phyloP scores from a whole-genome alignment of 1,140 invertebrate species.

The Probaryconus sp. region DNA sequence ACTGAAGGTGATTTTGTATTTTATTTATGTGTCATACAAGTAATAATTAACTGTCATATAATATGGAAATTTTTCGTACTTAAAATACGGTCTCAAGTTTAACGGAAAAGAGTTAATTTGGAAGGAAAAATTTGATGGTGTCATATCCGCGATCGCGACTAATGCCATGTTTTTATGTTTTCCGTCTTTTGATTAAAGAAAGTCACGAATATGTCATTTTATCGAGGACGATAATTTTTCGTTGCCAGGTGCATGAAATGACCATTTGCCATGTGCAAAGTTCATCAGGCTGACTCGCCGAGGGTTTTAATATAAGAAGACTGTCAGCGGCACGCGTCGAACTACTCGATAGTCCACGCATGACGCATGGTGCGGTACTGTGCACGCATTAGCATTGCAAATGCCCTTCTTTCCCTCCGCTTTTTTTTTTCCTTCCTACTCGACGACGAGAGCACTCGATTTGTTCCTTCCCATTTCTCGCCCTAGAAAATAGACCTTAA shows the following conservation, averaged over 20 bases:
- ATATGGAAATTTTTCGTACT: too few species aligned
- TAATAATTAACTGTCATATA: too few species aligned
- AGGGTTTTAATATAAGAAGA: conserved; percentile 61
- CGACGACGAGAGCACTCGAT: conserved; percentile 56
- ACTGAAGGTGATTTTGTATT: too few species aligned
- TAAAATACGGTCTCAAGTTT: too few species aligned
- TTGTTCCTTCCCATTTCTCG: conserved; percentile 60
- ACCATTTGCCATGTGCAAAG: conserved; percentile 53
- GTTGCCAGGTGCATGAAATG: conserved; percentile 50
- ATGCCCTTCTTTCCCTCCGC: conserved; percentile 58
- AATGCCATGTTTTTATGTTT: too few species aligned
- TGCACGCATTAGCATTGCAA: conserved; percentile 62
- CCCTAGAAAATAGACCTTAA: conserved; percentile 53
- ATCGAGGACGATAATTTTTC: conserved; percentile 34
- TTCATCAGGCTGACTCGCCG: conserved; percentile 46
- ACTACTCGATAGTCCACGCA: conserved; percentile 61
- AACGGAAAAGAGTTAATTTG: too few species aligned
- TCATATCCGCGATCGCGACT: too few species aligned
- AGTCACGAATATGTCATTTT: conserved; percentile 35
- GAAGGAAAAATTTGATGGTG: too few species aligned
- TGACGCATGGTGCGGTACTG: conserved; percentile 60
- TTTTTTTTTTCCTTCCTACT: conserved; percentile 54
- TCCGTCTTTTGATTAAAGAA: too few species aligned
- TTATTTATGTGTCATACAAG: too few species aligned
- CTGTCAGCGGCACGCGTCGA: conserved; percentile 61